Conservation (phyloP, 1,140 invertebrate species). For the Portunus trituberculatus region DNA sequence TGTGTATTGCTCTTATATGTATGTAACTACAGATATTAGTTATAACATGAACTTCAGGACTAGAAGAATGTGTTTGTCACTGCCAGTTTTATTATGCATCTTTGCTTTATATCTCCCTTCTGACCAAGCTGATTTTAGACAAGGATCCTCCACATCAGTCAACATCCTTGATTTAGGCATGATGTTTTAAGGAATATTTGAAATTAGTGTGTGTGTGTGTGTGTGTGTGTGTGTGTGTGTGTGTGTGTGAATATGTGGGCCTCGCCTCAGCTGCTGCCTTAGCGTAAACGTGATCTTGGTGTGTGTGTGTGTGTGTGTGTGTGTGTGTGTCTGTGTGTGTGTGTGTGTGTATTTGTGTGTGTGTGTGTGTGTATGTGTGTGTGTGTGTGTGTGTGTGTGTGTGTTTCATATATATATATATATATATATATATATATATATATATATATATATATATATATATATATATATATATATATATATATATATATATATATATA, state of each 20-base stretch:
- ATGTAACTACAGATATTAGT: no score
- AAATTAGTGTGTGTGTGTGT: background rate
- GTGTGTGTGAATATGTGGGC: background rate
- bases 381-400: constrained; percentile 43
- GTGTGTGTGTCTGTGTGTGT: constrained; percentile 40
- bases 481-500: constrained; percentile 23
- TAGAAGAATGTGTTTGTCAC: no score
- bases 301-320: constrained; percentile 28
- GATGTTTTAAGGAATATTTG: background rate
- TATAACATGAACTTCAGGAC: no score
- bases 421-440: constrained; percentile 66
- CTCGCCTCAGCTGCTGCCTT: background rate
- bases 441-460: constrained; percentile 54
- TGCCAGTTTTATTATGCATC: no score
- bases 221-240: constrained; percentile 31
- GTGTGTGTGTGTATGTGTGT: constrained; percentile 33
- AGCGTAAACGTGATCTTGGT: background rate
- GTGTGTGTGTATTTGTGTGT: constrained; percentile 28
- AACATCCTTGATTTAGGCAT: no score
- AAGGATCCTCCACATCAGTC: no score
- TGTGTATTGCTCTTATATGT: no score
- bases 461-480: constrained; percentile 59
- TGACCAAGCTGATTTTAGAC: no score
- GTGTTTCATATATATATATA: constrained; percentile 35
- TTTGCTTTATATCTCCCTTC: no score